Conservation (phyloP, 2,888 invertebrate species). For the Cosmopolites sordidus region DNA sequence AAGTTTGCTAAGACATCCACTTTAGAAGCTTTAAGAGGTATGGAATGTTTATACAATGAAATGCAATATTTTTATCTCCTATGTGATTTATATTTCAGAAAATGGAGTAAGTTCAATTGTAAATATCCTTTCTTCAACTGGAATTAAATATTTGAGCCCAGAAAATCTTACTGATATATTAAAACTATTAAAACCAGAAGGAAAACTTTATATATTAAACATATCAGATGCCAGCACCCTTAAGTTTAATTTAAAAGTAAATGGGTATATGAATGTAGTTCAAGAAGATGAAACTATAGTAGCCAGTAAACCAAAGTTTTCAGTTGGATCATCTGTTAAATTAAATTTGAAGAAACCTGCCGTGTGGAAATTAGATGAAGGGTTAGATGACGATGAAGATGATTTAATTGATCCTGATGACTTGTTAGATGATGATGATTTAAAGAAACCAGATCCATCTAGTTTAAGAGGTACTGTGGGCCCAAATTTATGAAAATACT, state of each 20-base stretch:
- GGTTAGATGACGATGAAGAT: conserved; percentile 62
- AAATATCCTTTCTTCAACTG: conserved; percentile 7
- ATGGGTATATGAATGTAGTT: conserved; percentile 41
- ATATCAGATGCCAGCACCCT: conserved; percentile 27
- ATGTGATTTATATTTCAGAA: conserved; percentile 6
- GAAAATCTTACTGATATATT: conserved; percentile 14
- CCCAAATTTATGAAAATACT: no score
- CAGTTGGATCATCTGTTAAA: conserved; percentile 62
- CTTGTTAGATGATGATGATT: conserved; percentile 84
- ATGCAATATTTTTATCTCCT: conserved; percentile 4
- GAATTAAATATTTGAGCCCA: conserved; percentile 3
- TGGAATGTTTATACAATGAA: neutral
- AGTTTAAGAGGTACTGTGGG: conserved; percentile 78
- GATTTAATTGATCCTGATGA: conserved; percentile 86
- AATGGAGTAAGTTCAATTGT: conserved; percentile 6
- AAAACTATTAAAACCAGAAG: conserved; percentile 35
- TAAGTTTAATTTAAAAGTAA: conserved; percentile 41
- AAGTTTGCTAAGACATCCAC: conserved; percentile 11
- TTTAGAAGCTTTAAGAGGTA: conserved; percentile 9
- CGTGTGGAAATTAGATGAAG: conserved; percentile 79
- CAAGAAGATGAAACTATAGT: conserved; percentile 36
- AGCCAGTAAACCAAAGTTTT: conserved; percentile 65
- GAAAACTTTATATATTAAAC: conserved; percentile 32
- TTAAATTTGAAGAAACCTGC: conserved; percentile 49
- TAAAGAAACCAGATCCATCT: conserved; percentile 78